phyloP scores from a whole-genome alignment of 2,113 vertebrate genomes.

The Balaenoptera acutorostrata region DNA sequence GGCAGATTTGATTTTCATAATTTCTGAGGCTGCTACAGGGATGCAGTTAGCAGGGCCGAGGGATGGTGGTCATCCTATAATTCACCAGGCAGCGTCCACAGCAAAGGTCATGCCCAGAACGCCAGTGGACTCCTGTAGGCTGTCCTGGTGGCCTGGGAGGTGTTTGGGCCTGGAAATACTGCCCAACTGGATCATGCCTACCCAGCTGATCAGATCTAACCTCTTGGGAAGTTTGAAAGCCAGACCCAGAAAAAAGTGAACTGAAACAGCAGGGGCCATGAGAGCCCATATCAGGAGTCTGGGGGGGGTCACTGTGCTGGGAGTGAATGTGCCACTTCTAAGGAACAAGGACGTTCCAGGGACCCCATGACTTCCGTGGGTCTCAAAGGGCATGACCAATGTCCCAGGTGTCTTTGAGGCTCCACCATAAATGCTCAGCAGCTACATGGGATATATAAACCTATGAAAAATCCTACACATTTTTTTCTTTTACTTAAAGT shows the following conservation, averaged over 20 bases:
- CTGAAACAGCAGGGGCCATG: background rate
- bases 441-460: background rate
- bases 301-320: background rate
- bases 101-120: background rate
- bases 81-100: background rate
- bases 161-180: background rate
- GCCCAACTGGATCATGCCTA: background rate
- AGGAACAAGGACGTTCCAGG: background rate
- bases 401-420: background rate
- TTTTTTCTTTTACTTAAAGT: background rate
- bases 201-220: background rate
- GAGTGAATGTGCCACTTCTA: background rate
- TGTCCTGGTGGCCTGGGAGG: background rate
- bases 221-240: background rate
- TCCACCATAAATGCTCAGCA: background rate
- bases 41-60: background rate
- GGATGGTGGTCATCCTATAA: background rate
- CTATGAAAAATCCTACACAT: background rate
- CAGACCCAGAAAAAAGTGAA: background rate
- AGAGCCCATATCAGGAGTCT: background rate
- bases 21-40: background rate
- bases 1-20: background rate
- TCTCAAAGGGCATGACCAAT: background rate
- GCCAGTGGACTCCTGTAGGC: background rate
- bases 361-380: background rate